Evolutionary conservation across 2,113 vertebrate species (phyloP).

Genomic region (Gavia stellata): DNA sequence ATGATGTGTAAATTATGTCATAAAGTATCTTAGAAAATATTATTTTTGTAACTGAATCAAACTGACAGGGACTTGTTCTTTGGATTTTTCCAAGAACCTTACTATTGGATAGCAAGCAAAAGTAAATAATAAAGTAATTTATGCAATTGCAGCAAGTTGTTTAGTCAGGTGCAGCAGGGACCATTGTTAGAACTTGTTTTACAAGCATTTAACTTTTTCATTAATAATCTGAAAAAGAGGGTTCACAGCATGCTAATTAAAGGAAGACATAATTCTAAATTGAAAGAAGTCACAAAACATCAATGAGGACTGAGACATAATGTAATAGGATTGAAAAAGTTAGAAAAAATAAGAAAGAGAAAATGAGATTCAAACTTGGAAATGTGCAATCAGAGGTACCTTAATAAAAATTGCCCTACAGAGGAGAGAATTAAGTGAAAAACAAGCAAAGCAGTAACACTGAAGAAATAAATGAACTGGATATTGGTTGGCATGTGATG

Average conservation of each 20-base stretch:
- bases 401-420: not conserved
- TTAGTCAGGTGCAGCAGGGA: not conserved
- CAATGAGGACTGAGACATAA: not conserved
- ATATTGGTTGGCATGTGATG: not conserved
- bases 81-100: not conserved
- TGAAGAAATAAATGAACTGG: not conserved
- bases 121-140: not conserved
- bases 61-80: not conserved
- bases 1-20: not conserved
- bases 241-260: not conserved
- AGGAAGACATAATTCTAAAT: not conserved
- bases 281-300: not conserved
- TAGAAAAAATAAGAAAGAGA: not conserved
- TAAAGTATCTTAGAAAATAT: not conserved
- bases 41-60: not conserved
- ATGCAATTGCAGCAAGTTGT: not conserved
- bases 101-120: not conserved
- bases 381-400: not conserved
- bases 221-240: conserved; percentile 5
- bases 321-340: not conserved
- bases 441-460: not conserved
- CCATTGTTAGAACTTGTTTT: not conserved
- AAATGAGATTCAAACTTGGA: not conserved
- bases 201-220: not conserved
- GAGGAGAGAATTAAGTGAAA: not conserved